Evolutionary conservation across 1,140 invertebrate species (phyloP), one percentile per base, ranked within the genome.

Genomic region (Fopius arisanus): DNA sequence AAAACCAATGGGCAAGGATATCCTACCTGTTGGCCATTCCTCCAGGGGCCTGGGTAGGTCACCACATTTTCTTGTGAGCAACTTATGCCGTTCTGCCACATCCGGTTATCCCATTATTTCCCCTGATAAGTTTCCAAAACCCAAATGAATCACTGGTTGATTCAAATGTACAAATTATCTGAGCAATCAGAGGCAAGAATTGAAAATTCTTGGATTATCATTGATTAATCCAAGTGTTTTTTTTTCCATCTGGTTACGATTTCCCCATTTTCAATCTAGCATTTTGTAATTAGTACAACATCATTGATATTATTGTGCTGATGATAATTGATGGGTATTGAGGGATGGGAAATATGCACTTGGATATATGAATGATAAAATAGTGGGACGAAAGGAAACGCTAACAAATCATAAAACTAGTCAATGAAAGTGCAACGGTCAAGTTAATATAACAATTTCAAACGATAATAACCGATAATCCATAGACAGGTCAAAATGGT

Each of bases 361-460:
- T n/a, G n/a, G n/a, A n/a, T n/a, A n/a, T n/a, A n/a, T n/a, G n/a
- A n/a, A 37, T 59, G 28, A 21, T 51, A 31, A 54, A 41, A 41
- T 29, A 72, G 51, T 31, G 59, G 29, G 33, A 68, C 21, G 26
- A 26, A 69, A 62, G n/a, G 31, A 73, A 19, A 59, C 28, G 43
- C 66, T 74, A 76, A 73, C 81, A 82, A 79, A 82, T 75, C 83
- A 86, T 83, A 83, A 86, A 87, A 87, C 87, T 88, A 87, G 87
- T 87, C 86, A 88, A 88, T 87, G 81, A 87, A 87, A 88, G 86
- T 88, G 87, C 86, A 88, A 88, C 86, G 79, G 83, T 86, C 80
- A 81, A 80, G 75, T 80, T 85, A 81, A 81, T 75, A 80, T 76
- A 79, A 76, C 67, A 77, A 72, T 74, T 74, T 67, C 76, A 73